A percentile compares a stretch with the other conserved stretches of the same genome.
Evolutionary conservation across 2,113 vertebrate genomes (phyloP).

Genomic region (Python bivittatus): DNA sequence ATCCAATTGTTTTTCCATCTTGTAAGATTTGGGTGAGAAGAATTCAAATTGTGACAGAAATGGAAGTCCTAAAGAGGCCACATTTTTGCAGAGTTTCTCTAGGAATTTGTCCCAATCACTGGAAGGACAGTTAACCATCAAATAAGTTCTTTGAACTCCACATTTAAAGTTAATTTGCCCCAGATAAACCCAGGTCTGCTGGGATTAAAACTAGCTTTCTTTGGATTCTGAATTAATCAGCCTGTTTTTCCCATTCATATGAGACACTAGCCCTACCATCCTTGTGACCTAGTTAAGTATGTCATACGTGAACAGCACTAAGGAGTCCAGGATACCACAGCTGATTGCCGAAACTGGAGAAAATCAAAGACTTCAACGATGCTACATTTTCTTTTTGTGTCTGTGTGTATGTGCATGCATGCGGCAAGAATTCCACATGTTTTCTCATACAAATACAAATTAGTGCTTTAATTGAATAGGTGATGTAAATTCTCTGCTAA

Average conservation of each 20-base stretch:
- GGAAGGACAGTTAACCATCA: background rate
- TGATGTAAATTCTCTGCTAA: background rate
- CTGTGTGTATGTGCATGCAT: background rate
- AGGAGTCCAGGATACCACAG: background rate
- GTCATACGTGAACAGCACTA: background rate
- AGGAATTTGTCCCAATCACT: background rate
- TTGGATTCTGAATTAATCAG: background rate
- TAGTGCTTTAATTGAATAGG: accelerated
- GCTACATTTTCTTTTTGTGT: background rate
- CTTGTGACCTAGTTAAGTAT: background rate
- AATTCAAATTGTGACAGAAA: background rate
- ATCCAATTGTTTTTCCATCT: background rate
- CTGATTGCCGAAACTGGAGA: background rate
- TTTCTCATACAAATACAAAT: slow-evolving; percentile 14
- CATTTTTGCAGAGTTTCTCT: background rate
- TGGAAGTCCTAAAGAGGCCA: background rate
- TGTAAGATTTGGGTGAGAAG: background rate
- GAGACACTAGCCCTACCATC: background rate
- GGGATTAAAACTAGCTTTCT: background rate
- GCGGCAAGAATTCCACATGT: background rate
- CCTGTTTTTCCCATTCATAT: background rate
- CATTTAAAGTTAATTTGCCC: background rate
- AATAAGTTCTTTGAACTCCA: background rate
- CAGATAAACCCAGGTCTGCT: background rate
- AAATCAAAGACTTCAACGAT: background rate